Percentiles rank a stretch among this genome's conserved stretches.
Conservation (phyloP, 2,797 vertebrate species). For the Pangasius krempfi region DNA sequence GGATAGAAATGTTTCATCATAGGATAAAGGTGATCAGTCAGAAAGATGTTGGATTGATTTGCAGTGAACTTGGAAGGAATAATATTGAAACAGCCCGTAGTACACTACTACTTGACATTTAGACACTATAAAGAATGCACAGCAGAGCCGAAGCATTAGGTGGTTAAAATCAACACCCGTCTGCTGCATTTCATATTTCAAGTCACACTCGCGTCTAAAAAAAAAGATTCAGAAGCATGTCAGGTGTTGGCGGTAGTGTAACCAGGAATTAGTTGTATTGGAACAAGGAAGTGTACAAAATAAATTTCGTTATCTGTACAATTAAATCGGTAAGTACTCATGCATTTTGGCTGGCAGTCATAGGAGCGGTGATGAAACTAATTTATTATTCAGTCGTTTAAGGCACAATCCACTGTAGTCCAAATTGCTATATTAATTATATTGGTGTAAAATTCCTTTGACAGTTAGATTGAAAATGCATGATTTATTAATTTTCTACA, state of each 20-base stretch:
- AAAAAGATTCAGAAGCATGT: neutral
- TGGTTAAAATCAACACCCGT: neutral
- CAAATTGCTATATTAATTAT: neutral
- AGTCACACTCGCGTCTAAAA: neutral
- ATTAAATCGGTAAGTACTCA: neutral
- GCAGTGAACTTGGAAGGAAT: neutral
- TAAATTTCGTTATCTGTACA: neutral
- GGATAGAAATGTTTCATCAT: neutral
- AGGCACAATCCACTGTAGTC: neutral
- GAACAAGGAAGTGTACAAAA: neutral
- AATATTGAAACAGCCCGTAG: neutral
- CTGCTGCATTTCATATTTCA: neutral
- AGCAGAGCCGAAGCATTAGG: neutral
- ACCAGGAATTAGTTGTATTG: neutral
- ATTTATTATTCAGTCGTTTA: neutral
- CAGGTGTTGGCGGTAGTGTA: neutral
- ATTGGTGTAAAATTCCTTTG: neutral
- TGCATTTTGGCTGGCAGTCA: neutral
- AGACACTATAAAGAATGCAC: neutral
- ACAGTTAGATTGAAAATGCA: neutral
- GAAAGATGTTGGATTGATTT: neutral
- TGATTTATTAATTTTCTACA: too few species aligned
- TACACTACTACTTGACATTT: neutral
- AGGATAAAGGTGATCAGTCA: neutral
- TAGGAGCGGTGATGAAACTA: neutral